Base-by-base conservation (phyloP, 2,888 invertebrate genomes). In the Melanchra persicariae region DNA sequence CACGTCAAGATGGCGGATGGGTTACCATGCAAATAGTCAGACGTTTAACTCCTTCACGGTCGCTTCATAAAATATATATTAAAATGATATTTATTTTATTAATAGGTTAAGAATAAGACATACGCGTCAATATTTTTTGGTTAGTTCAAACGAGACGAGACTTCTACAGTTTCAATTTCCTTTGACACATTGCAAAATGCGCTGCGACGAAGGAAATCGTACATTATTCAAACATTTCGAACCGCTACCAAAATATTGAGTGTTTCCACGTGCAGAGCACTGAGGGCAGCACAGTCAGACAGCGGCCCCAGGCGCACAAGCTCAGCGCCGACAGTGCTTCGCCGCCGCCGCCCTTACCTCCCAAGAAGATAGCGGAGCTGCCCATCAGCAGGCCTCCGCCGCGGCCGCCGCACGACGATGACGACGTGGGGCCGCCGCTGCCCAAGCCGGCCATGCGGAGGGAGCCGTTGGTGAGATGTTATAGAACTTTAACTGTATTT, bases 261-360 rank as follows among this genome's bases (percentile, higher is more conserved):
- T 22, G n/a, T 45, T 45, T 45, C 8, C 26, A 19, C 26, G 59
- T 69, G 1, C 82, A 93, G 94, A 89, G 82, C 68, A 93, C 93
- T 40, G 95, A 95, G 55, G 80, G 89, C 22, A 91, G 2, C 92
- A 93, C 79, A 88, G 94, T 26, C 90, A 93, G 34, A 85, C 92
- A 77, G 89, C 90, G 34, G 86, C 91, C 81, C 64, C 67, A 69
- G 1, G 79, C 61, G 3, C 79, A 86, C 70, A 91, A 91, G 70
- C 71, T 90, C 30, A 83, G 69, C 34, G 62, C 87, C 0, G 96
- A 96, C 77, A 93, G 91, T 26, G 95, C 96, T 9, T 87, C 98
- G 93, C 84, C 98, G 93, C 98, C 98, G 0, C 98, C 98, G 1
- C 96, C 98, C 10, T 97, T 97, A 8, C 96, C 96, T 0, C 96